Evolutionary conservation across 2,797 vertebrate genomes (phyloP).

Genomic region (Mormyrus proboscirostris): DNA sequence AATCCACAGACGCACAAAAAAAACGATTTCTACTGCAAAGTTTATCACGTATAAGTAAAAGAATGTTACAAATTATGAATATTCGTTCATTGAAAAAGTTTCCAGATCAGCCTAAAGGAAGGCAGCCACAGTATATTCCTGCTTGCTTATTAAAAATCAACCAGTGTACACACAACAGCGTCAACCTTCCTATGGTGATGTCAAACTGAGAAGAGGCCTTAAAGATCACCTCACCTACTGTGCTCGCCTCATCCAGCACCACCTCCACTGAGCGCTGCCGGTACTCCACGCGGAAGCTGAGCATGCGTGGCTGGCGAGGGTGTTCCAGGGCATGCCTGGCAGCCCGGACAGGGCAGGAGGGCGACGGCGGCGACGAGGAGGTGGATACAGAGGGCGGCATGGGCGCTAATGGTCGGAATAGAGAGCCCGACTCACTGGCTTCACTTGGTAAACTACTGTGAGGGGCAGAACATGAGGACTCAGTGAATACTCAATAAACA

Average conservation of each 20-base stretch:
- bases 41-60: background rate
- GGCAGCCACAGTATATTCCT: background rate
- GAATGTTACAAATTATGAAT: background rate
- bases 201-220: background rate
- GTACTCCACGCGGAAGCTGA: constrained; percentile 95
- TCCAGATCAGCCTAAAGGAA: background rate
- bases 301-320: constrained; percentile 83
- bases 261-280: constrained; percentile 86
- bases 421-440: constrained; percentile 66
- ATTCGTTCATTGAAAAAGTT: background rate
- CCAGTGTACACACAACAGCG: background rate
- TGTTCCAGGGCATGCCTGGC: constrained; percentile 80
- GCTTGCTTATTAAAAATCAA: background rate
- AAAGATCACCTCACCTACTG: constrained; percentile 76
- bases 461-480: constrained; percentile 28
- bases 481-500: background rate
- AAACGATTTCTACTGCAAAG: background rate
- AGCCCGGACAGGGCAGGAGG: constrained; percentile 50
- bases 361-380: constrained; percentile 68
- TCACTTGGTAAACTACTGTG: constrained; percentile 79
- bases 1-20: background rate
- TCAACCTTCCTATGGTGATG: background rate
- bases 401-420: constrained; percentile 65
- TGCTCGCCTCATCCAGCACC: constrained; percentile 86
- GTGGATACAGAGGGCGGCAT: constrained; percentile 53